Conservation (phyloP, 2,888 invertebrate species). For the Ormyrus thymus region DNA sequence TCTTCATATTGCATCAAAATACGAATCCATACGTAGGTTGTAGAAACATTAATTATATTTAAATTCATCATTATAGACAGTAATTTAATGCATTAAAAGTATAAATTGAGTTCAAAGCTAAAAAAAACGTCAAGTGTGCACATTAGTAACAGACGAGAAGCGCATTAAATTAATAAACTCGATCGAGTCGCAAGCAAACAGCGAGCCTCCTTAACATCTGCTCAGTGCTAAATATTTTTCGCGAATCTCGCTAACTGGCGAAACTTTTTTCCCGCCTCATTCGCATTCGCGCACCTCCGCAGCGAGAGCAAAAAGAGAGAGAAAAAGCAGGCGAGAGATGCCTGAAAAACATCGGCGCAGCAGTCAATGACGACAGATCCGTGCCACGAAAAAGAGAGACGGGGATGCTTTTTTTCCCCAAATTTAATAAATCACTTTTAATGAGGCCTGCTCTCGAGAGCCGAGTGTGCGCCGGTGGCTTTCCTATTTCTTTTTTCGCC, state of each 20-base stretch:
- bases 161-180: slow-evolving; percentile 12
- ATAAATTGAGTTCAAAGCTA: neutral
- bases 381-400: slow-evolving; percentile 14
- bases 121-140: neutral
- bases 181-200: neutral
- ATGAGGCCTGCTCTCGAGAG: slow-evolving; percentile 27
- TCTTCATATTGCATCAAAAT: too few species aligned
- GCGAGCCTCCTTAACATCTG: neutral
- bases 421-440: slow-evolving; percentile 54
- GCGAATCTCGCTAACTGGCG: slow-evolving; percentile 10
- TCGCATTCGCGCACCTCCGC: neutral
- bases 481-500: slow-evolving; percentile 31
- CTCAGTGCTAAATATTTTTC: slow-evolving; percentile 25
- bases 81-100: too few species aligned
- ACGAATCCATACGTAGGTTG: too few species aligned
- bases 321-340: too few species aligned
- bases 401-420: slow-evolving; percentile 15
- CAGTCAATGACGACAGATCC: slow-evolving; percentile 22
- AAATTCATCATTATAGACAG: too few species aligned
- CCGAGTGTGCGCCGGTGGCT: neutral
- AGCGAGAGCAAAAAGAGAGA: neutral
- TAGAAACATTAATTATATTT: too few species aligned
- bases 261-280: slow-evolving; percentile 10
- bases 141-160: too few species aligned
- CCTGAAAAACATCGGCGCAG: slow-evolving; percentile 10